phyloP scores from a whole-genome alignment of 2,888 invertebrate genomes.

The Andrena bucephala region DNA sequence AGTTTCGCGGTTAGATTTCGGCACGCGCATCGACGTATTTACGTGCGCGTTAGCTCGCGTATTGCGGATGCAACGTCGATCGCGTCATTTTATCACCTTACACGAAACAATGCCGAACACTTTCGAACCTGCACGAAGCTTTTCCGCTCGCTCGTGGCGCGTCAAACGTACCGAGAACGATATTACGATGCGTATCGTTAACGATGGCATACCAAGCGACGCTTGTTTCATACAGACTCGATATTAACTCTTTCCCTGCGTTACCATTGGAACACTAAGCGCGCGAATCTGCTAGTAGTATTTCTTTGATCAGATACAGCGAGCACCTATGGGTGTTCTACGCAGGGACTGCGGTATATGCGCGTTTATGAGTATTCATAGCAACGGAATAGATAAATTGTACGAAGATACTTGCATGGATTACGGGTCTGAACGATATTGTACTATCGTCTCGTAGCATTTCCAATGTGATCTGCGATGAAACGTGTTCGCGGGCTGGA shows the following conservation, averaged over 20 bases:
- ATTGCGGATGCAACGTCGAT: conserved; percentile 39
- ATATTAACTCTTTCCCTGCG: neutral
- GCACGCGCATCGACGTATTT: conserved; percentile 26
- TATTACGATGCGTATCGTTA: conserved; percentile 10
- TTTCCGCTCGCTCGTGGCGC: conserved; percentile 48
- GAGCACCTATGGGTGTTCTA: neutral
- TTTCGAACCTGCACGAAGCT: conserved; percentile 43
- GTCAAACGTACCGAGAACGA: conserved; percentile 30
- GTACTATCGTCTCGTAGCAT: conserved; percentile 83
- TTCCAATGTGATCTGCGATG: conserved; percentile 89
- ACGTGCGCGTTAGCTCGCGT: neutral
- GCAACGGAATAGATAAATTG: conserved; percentile 3
- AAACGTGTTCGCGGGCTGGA: conserved; percentile 86
- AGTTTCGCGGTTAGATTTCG: conserved; percentile 9
- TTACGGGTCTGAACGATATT: neutral
- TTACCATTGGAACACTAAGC: neutral
- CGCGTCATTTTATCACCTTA: conserved; percentile 58
- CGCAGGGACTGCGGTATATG: neutral
- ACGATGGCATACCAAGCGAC: neutral
- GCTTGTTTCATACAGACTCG: neutral
- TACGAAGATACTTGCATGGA: neutral
- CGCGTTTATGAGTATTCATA: neutral
- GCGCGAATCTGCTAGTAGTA: neutral
- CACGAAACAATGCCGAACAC: conserved; percentile 49
- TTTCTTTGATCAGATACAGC: neutral